Evolutionary conservation across 2,113 vertebrate genomes (phyloP).

Genomic region (Gymnarchus niloticus): DNA sequence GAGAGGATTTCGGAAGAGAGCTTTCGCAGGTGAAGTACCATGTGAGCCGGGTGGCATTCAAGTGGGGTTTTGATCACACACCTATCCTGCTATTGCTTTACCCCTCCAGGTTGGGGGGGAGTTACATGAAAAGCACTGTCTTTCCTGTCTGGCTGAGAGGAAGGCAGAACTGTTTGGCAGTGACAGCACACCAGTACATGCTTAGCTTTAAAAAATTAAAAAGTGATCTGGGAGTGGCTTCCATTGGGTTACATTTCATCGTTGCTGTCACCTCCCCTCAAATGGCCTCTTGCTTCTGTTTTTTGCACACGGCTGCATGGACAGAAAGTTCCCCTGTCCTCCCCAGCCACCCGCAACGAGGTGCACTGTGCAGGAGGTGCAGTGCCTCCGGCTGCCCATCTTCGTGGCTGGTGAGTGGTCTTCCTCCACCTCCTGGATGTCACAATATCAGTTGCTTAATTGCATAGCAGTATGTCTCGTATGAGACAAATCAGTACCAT

Average conservation of each 20-base stretch:
- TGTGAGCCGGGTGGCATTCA: not conserved
- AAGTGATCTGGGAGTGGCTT: too few species aligned
- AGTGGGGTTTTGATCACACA: not conserved
- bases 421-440: not conserved
- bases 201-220: too few species aligned
- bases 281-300: not conserved
- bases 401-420: slow-evolving; percentile 80
- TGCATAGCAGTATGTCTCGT: not conserved
- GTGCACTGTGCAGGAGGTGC: slow-evolving; percentile 71
- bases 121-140: not conserved
- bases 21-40: slow-evolving; percentile 70
- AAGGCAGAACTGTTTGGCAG: not conserved
- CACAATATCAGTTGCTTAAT: not conserved
- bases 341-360: slow-evolving; percentile 59
- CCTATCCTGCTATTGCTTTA: not conserved
- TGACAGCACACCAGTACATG: too few species aligned
- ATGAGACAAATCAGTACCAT: too few species aligned
- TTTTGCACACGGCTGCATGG: not conserved
- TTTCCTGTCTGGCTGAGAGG: not conserved
- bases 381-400: slow-evolving; percentile 80
- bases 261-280: too few species aligned
- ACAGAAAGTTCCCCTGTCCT: slow-evolving; percentile 77
- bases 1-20: slow-evolving; percentile 82
- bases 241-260: not conserved
- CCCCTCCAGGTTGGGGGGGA: slow-evolving; percentile 13